Conservation (phyloP, 1,140 invertebrate species). For the Eupristina koningsbergeri region DNA sequence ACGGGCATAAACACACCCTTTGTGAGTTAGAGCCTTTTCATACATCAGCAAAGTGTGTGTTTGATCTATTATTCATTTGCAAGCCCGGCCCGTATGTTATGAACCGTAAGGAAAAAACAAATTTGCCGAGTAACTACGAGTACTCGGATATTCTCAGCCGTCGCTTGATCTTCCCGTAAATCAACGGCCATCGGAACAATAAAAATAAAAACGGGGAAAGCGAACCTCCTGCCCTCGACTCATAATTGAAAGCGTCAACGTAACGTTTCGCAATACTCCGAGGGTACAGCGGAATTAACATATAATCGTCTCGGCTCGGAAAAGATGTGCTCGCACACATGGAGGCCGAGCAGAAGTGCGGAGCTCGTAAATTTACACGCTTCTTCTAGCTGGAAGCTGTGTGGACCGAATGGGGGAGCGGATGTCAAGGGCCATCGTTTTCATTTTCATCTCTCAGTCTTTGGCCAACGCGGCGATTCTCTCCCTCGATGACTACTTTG, state of each 20-base stretch:
- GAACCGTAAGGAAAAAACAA: not conserved
- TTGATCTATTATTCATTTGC: not conserved
- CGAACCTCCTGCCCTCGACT: not conserved
- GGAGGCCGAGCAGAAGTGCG: not conserved
- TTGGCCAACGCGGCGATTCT: not conserved
- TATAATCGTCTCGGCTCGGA: conserved; percentile 28
- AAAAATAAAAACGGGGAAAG: not conserved
- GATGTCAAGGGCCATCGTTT: conserved; percentile 18
- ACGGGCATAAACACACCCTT: not conserved
- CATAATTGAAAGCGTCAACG: conserved; percentile 38
- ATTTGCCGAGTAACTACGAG: conserved; percentile 18
- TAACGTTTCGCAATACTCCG: conserved; percentile 29
- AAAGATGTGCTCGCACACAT: not conserved
- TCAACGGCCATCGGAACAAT: not conserved
- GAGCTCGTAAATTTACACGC: conserved; percentile 42
- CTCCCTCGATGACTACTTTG: not conserved
- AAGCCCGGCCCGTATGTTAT: not conserved
- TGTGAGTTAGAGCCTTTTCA: not conserved
- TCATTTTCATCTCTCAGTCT: not conserved
- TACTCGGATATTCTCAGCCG: not conserved
- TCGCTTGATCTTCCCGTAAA: conserved; percentile 7
- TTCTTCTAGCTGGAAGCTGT: conserved; percentile 28
- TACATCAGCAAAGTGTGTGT: not conserved
- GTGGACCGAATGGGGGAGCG: not conserved
- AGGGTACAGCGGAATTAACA: conserved; percentile 31